Percentiles rank a stretch among this genome's conserved stretches.
Evolutionary conservation across 2,113 vertebrate genomes (phyloP).

Genomic region (Embiotoca jacksoni): DNA sequence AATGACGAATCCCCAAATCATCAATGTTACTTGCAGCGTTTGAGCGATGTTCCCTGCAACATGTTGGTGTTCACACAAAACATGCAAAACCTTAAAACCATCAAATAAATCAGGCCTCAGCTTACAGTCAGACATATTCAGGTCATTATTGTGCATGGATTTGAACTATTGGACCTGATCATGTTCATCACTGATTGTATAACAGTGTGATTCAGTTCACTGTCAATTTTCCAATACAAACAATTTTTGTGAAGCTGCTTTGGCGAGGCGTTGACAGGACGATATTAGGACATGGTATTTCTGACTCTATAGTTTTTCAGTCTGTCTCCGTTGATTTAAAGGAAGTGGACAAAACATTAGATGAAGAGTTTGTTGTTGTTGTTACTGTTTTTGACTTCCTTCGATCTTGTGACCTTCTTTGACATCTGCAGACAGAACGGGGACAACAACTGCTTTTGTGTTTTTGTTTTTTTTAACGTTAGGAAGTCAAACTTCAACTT

Average conservation of each 20-base stretch:
- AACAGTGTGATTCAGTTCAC: neutral
- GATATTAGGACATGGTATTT: neutral
- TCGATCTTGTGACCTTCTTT: slow-evolving; percentile 69
- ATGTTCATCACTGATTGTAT: neutral
- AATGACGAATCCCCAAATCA: neutral
- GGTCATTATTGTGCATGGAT: neutral
- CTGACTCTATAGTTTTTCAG: neutral
- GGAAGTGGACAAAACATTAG: slow-evolving; percentile 13
- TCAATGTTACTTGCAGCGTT: slow-evolving; percentile 23
- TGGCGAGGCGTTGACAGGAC: neutral
- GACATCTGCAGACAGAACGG: slow-evolving; percentile 70
- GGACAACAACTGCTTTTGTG: slow-evolving; percentile 54
- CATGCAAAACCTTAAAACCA: slow-evolving; percentile 36
- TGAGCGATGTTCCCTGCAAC: slow-evolving; percentile 23
- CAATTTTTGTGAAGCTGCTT: neutral
- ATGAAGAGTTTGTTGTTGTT: neutral
- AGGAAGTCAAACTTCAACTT: slow-evolving; percentile 11
- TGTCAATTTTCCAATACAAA: too few species aligned
- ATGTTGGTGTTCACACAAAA: slow-evolving; percentile 25
- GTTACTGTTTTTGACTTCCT: slow-evolving; percentile 50
- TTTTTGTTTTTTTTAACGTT: neutral
- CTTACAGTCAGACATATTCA: neutral
- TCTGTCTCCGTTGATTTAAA: neutral
- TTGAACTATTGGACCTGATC: neutral
- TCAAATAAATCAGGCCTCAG: slow-evolving; percentile 6